A percentile compares a stretch with the other conserved stretches of the same genome.
phyloP scores from a whole-genome alignment of 2,888 invertebrate genomes.

The Tenthredo notha region DNA sequence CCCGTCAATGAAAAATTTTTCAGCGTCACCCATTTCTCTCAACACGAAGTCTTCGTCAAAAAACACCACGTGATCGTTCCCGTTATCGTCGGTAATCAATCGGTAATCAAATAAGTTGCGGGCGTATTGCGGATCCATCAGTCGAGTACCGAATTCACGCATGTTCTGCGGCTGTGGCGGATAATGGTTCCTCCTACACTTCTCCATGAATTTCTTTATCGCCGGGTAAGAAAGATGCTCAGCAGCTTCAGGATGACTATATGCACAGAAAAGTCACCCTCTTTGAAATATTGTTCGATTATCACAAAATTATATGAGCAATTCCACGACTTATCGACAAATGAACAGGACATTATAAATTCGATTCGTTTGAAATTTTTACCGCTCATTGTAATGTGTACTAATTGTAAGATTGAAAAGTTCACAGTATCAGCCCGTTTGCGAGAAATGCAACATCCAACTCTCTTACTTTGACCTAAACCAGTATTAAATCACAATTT shows the following conservation, averaged over 20 bases:
- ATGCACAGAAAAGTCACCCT: no score
- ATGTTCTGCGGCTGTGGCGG: constrained; percentile 29
- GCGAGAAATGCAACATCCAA: no score
- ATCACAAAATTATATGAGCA: neutral
- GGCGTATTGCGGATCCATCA: constrained; percentile 26
- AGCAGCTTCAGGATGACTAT: constrained; percentile 22
- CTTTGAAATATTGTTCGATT: no score
- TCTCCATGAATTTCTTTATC: constrained; percentile 27
- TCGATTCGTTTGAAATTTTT: neutral
- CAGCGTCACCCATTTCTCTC: constrained; percentile 32
- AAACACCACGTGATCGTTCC: constrained; percentile 25
- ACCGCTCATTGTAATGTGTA: neutral
- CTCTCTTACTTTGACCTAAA: no score
- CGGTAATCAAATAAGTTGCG: constrained; percentile 48
- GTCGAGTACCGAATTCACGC: constrained; percentile 33
- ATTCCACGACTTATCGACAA: neutral
- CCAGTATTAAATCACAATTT: no score
- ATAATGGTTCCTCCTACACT: constrained; percentile 26
- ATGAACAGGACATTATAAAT: neutral
- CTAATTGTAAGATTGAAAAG: no score
- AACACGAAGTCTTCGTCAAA: constrained; percentile 30
- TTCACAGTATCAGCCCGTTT: no score
- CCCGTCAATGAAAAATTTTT: constrained; percentile 44
- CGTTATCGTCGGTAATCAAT: constrained; percentile 30
- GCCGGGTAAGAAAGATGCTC: neutral